phyloP scores from a whole-genome alignment of 2,113 vertebrate genomes.

The Corythornis madagascariensis region DNA sequence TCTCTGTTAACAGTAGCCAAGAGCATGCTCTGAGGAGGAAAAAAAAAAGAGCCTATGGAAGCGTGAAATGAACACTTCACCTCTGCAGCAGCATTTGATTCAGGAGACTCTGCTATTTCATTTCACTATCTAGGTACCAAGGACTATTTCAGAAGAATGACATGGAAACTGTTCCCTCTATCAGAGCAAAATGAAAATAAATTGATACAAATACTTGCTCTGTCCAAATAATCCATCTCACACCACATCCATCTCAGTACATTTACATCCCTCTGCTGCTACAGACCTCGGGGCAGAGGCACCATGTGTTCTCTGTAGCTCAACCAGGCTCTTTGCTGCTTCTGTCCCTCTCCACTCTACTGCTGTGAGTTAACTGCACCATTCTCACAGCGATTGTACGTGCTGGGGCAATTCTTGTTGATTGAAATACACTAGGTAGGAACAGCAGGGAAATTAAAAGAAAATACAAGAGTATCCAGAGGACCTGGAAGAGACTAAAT shows the following conservation, averaged over 20 bases:
- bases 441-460: background rate
- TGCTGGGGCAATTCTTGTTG: fast-evolving
- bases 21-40: background rate
- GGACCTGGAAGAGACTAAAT: background rate
- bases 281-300: background rate
- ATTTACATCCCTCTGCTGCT: background rate
- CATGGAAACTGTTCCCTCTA: background rate
- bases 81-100: background rate
- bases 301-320: background rate
- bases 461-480: background rate
- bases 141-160: background rate
- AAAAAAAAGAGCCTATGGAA: background rate
- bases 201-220: background rate
- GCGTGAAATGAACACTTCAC: background rate
- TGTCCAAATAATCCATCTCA: background rate
- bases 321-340: background rate
- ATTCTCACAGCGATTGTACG: background rate
- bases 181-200: background rate
- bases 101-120: background rate
- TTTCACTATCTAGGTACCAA: background rate
- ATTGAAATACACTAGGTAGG: background rate
- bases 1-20: background rate
- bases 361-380: background rate
- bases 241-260: background rate
- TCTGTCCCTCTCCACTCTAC: background rate